Evolutionary conservation across 2,888 invertebrate species (phyloP), one percentile per base, ranked within the genome.

Genomic region (Pimpla rufipes): DNA sequence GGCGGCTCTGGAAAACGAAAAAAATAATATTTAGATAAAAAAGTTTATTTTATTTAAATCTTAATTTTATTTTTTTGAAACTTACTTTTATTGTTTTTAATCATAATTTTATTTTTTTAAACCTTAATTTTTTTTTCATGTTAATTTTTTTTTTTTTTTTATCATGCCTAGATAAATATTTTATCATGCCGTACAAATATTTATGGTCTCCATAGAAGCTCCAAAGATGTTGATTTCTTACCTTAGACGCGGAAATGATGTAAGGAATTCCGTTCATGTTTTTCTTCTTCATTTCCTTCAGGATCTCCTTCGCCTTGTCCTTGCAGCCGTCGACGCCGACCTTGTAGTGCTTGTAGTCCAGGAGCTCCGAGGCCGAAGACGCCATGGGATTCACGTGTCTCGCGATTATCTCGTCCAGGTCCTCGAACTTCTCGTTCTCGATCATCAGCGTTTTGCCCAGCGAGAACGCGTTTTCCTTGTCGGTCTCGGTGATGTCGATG

Each of bases 361-460:
- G 94, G 47, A 99, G 94, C 91, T 99, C 99, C 1, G 98, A 95
- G 0, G 98, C 98, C 91, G 97, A 97, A 0, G 97, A 95, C 0
- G 99, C 99, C 99, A 99, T 99, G 0, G 99, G 99, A 81, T 98
- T 98, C 5, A 99, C 97, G 93, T 98, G 96, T 10, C 99, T 96
- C 0, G 99, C 99, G 76, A 99, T 98, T 82, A 99, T 99, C 96
- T 99, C 99, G 93, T 99, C 99, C 42, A 99, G 94, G 94, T 99
- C 99, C 94, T 99, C 99, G 93, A 98, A 99, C 91, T 99, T 98
- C 90, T 99, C 97, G 82, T 95, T 96, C 52, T 96, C 96, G 88
- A 99, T 99, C 96, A 96, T 97, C 13, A 99, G 94, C 91, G 95
- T 95, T 89, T 96, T 96, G 73, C 99, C 99, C 86, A 99, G 94